Base-by-base conservation (phyloP, 2,113 vertebrate genomes). In the Nothobranchius kuhntae region DNA sequence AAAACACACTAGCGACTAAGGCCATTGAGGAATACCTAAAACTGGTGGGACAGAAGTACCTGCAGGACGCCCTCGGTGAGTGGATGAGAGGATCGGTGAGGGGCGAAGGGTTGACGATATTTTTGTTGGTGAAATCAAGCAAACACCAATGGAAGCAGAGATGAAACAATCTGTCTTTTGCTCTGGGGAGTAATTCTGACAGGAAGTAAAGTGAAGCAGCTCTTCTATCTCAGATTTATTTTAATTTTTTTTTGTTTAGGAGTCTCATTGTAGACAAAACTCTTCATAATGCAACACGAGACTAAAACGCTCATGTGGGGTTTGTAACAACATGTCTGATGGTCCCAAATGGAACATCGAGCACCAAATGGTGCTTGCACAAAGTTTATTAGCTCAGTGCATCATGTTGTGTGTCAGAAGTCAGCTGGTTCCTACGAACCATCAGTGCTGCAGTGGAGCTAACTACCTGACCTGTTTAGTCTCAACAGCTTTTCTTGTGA, bases 21-120 rank as follows among this genome's bases (percentile, higher is more conserved):
- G 98, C 98, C 59, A 99, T 99, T 0, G 98, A 99, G 90, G 98
- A 99, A 68, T 99, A 99, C 92, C 95, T 99, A 86, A 99, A 99
- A 89, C 92, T 99, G 81, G 97, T 99, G 88, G 98, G 98, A 45
- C 98, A 99, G 92, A 99, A 99, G 89, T 99, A 99, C 87, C 91
- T 99, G 69, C 98, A 99, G 71, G 98, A 99, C 0, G 97, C 98
- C 0, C 93, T 99, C 44, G 98, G 98, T 99, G 94, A 63, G 94
- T 89, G 75, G 8, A 2, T 35, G 21, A 21, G 21, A 21, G 21
- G 21, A 21, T 21, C 21, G 21, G 21, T 21, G 21, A 53, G 38
- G 26, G 11, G 35, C 0, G 30, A 30, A 30, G 30, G 2, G 30
- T 30, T 30, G 30, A 30, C 1, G 30, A 30, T 30, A 30, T 30